Base-by-base conservation (phyloP, 64 coral and sea anemone genomes). In the Actinia tenebrosa region DNA sequence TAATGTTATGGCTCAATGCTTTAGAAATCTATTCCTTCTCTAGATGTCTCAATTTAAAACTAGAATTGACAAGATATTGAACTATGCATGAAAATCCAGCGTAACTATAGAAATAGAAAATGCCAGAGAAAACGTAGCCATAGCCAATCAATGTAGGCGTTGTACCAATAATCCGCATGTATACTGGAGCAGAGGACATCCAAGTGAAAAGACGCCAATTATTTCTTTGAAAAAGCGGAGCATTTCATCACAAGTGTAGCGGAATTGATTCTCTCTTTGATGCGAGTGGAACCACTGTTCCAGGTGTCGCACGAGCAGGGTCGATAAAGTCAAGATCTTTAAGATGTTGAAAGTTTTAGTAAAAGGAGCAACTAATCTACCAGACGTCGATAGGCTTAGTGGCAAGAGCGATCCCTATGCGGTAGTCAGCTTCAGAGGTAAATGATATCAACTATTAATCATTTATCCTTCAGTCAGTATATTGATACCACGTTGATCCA, bases 321-420 rank as follows among this genome's bases (percentile, higher is more conserved):
- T 42, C 69, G 26, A 10, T 10, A 3, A 75, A 30, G 69, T 42
- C 2, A 75, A 27, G 69, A 13, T 10, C 30, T 44, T 20, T 43
- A 88, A 50, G 42, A 97, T 97, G 94, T 46, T 97, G 27, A 97
- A 91, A 80, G 88, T 97, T 0, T 83, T 84, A 6, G 94, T 97
- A 16, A 92, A 97, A 88, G 25, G 60, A n/a, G 94, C 94, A 3
- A 82, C 91, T 1, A 87, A 89, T 80, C 91, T 97, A 0, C 94
- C 94, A 1, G 94, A 97, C 86, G 94, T 97, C 42, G 94, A 97
- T 30, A 93, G 64, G n/a, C 58, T 97, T 83, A 91, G 91, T 50
- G 91, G 94, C 7, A 97, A 97, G 60, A 93, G 91, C 56, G 94
- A 97, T 64, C 94, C 94, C 3, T 97, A 90, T 79, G 88, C 86